Evolutionary conservation across 2,113 vertebrate genomes (phyloP).

Genomic region (Oncorhynchus clarkii): DNA sequence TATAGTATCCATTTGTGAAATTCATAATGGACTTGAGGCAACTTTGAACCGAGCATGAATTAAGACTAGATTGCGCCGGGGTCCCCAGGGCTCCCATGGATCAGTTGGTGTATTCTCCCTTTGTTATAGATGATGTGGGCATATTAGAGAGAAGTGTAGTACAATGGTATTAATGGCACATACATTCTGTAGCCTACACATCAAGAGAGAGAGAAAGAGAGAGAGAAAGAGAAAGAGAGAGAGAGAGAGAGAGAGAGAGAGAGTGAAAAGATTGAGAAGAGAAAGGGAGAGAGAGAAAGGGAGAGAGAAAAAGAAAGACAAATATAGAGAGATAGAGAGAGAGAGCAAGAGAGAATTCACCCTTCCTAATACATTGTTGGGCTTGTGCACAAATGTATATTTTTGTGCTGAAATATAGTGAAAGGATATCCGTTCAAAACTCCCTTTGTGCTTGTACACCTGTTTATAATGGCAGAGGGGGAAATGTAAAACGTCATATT

Average conservation of each 20-base stretch:
- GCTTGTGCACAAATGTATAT: neutral
- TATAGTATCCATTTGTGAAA: constrained; percentile 78
- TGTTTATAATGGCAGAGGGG: constrained; percentile 54
- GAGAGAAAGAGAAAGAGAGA: neutral
- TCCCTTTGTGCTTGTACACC: constrained; percentile 21
- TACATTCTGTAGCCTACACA: neutral
- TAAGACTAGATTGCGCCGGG: constrained; percentile 59
- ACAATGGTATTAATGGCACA: constrained; percentile 10
- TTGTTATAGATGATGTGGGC: constrained; percentile 22
- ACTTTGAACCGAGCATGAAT: constrained; percentile 64
- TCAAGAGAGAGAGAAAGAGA: neutral
- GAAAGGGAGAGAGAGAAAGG: too few relatives aligned
- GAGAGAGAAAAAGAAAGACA: too few relatives aligned
- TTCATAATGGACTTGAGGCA: constrained; percentile 73
- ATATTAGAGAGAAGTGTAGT: constrained; percentile 12
- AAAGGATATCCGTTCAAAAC: constrained; percentile 21
- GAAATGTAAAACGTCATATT: constrained; percentile 47
- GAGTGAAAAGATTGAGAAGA: too few relatives aligned
- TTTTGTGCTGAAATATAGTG: neutral
- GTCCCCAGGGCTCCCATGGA: constrained; percentile 56
- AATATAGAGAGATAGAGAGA: too few relatives aligned
- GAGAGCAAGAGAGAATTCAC: too few relatives aligned
- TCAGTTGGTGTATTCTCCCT: constrained; percentile 35
- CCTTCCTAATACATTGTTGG: neutral
- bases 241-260: neutral